Evolutionary conservation across 2,797 vertebrate species (phyloP), one percentile per base, ranked within the genome.

Genomic region (Sebastes goodei): DNA sequence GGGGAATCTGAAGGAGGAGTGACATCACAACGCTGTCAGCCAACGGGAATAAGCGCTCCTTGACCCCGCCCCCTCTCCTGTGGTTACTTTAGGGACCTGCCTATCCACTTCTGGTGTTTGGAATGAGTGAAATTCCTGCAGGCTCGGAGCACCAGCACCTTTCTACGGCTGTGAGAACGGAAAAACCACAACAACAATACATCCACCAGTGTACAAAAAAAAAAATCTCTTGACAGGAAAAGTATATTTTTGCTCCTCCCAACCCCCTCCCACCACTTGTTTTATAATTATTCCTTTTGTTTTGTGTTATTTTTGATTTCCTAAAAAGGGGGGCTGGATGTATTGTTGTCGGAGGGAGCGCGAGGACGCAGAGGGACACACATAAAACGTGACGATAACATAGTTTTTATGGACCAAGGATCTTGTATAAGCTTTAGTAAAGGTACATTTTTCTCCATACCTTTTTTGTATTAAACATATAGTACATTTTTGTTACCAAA

Each of bases 361-460:
- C 95, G 88, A 92, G 94, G 95, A 95, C 92, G 92, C 96, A 96
- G 95, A 93, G 90, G 93, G 96, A 97, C 96, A 95, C 95, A 94
- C 95, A 95, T 30, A 82, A 94, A 96, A 96, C 93, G 94, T 93
- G 94, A 91, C 77, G 89, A 92, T 97, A 95, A 97, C 95, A 92
- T 97, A 97, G 97, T 98, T 99, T 98, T 97, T 98, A 98, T 96
- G 98, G 98, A 99, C 98, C 98, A 99, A 99, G 96, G 96, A 97
- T 97, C 97, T 97, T 98, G 96, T 97, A 97, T 98, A 99, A 99
- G 97, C 98, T 99, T 99, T 99, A 99, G 98, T 97, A 97, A 98
- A 99, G 98, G 98, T 99, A 99, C 98, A 97, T 97, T 98, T 99
- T 99, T 98, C 97, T 98, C 96, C 97, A 98, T 97, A 96, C 97